Evolutionary conservation across 2,888 invertebrate species (phyloP).

Genomic region (Lasioglossum morio): DNA sequence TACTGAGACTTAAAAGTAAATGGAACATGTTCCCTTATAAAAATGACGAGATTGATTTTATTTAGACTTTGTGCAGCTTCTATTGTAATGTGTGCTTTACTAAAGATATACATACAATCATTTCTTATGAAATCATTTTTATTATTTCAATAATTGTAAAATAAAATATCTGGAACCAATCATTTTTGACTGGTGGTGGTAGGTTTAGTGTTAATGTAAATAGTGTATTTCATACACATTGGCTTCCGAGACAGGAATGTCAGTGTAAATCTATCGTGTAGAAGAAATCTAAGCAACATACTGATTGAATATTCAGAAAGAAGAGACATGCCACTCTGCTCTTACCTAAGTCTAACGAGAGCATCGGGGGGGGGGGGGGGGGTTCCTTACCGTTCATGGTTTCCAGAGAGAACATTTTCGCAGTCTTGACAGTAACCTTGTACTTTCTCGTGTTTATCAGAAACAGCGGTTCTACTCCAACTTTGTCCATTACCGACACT

Average conservation of each 20-base stretch:
- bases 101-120: too few relatives aligned
- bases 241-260: neutral
- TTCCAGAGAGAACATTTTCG: constrained; percentile 75
- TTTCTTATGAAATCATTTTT: too few relatives aligned
- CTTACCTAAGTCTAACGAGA: constrained; percentile 46
- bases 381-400: constrained; percentile 76
- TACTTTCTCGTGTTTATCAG: constrained; percentile 76
- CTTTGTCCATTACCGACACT: constrained; percentile 78
- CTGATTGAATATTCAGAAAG: constrained; percentile 21
- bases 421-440: constrained; percentile 81
- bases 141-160: too few relatives aligned
- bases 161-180: too few relatives aligned
- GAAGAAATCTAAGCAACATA: constrained; percentile 10
- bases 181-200: too few relatives aligned
- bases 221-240: neutral
- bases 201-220: too few relatives aligned
- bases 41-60: too few relatives aligned
- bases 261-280: constrained; percentile 8
- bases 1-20: too few relatives aligned
- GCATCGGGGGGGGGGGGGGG: neutral
- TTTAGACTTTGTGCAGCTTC: too few relatives aligned
- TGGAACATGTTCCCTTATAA: too few relatives aligned
- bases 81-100: too few relatives aligned
- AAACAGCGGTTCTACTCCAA: constrained; percentile 80
- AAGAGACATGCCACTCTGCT: constrained; percentile 24